phyloP scores from a whole-genome alignment of 2,888 invertebrate species.

The Galerucella calmariensis region DNA sequence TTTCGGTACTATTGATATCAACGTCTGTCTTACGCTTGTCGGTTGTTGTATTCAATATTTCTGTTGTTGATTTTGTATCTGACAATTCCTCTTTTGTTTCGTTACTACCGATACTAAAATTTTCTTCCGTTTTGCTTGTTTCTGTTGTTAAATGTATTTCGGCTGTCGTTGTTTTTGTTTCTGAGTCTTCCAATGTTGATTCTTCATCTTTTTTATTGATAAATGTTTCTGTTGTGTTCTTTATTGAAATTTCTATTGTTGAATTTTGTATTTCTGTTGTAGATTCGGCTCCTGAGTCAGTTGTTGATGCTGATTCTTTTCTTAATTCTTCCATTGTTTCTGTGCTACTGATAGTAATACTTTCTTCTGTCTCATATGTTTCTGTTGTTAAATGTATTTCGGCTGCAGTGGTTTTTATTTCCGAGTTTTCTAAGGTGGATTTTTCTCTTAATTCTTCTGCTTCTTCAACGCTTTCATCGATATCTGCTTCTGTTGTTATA shows the following conservation, averaged over 20 bases:
- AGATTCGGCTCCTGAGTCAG: slow-evolving; percentile 1
- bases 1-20: neutral
- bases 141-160: neutral
- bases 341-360: neutral
- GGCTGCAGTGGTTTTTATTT: neutral
- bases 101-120: neutral
- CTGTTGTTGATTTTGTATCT: neutral
- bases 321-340: neutral
- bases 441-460: neutral
- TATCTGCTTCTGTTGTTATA: no score
- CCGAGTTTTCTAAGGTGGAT: neutral
- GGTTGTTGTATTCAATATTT: neutral
- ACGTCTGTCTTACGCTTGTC: neutral
- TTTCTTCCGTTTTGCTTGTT: neutral
- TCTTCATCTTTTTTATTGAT: neutral
- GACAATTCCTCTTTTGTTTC: neutral
- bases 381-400: neutral
- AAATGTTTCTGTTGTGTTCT: no score
- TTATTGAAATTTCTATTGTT: no score
- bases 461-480: neutral
- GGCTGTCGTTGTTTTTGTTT: neutral
- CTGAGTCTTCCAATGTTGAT: neutral
- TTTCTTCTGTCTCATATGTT: neutral
- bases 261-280: neutral
- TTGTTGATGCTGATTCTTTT: neutral